Evolutionary conservation across 2,888 invertebrate genomes (phyloP), one percentile per base, ranked within the genome.

Genomic region (Ennomos erosarius): DNA sequence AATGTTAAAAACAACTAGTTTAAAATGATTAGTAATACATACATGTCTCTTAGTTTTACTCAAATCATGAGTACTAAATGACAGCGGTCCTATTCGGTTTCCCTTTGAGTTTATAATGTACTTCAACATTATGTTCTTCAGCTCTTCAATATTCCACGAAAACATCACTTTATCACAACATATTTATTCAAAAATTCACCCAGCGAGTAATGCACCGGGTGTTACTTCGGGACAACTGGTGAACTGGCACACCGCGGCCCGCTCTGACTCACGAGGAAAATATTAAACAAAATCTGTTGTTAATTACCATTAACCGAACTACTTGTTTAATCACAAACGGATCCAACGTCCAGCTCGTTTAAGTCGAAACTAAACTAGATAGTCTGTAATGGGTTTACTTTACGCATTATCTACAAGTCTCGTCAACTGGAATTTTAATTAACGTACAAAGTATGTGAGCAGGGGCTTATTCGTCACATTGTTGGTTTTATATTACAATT

Each of bases 201-300:
- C 45, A 56, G 44, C 52, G 57, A 49, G 56, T 56, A 51, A 36
- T 37, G 48, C 51, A 51, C 45, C 33, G 45, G 11, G 33, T 9
- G 55, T 39, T 12, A 45, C 51, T 39, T 36, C 44, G 53, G 57
- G 62, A 64, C 66, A 63, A 75, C 75, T 76, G 74, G 62, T 67
- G 51, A 63, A 75, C 75, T 76, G 74, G 62, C 68, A 52, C 61
- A 58, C 58, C 53, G 39, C 69, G 57, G 66, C 53, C 62, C 55
- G 36, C 56, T 70, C 72, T 88, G 88, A 88, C 72, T 88, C 87
- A 88, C 75, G 67, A 90, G 90, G 90, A 89, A 90, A 90, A 90
- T 80, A 80, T 81, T 79, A 74, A 66, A 78, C 75, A 72, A 83
- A 85, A 85, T 79, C 75, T 75, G 78, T 80, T 80, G 83, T 82